Base-by-base conservation (phyloP, 1,140 invertebrate species). In the Drosophila leontia region DNA sequence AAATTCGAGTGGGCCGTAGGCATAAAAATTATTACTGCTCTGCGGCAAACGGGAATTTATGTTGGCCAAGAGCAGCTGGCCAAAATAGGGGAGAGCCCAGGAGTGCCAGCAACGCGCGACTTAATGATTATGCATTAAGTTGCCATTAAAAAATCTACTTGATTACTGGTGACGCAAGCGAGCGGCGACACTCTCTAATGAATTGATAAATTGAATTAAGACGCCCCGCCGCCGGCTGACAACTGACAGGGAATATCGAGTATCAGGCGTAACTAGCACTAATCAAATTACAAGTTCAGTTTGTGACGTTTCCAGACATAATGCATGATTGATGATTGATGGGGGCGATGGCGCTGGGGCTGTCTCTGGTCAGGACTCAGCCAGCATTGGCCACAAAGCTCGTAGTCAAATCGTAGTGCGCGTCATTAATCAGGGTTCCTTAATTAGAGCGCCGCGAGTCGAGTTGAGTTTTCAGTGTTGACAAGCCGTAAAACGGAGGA, bases 161-260 rank as follows among this genome's bases (percentile, higher is more conserved):
- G 75, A 86, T 84, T 87, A 83, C 84, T 69, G 71, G 68, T 78
- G 80, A 77, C 80, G 76, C 68, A 69, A 83, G 70, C 47, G 15
- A 19, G 37, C 9, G 65, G 47, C 63, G 80, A 75, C 71, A 80
- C 75, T 74, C 76, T 56, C 68, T 87, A 87, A 87, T 87, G 85
- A 88, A 84, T 88, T 87, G 84, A 87, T 87, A 88, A 84, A 87
- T 87, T 78, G 80, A 88, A 87, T 87, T 84, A 84, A 50, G 51
- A 29, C 41, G 59, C 63, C 39, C 17, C 23, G 34, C 35, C 51
- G 35, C 19, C 37, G 12, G 58, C 41, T 29, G 63, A 62, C 41
- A 34, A 32, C 57, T 45, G 63, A 63, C 63, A 62, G 23, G 32
- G 47, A 65, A 17, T 60, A 48, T 48, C 59, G 58, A 68, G 65